Base-by-base conservation (phyloP, 2,888 invertebrate species). In the Tetragonisca angustula region DNA sequence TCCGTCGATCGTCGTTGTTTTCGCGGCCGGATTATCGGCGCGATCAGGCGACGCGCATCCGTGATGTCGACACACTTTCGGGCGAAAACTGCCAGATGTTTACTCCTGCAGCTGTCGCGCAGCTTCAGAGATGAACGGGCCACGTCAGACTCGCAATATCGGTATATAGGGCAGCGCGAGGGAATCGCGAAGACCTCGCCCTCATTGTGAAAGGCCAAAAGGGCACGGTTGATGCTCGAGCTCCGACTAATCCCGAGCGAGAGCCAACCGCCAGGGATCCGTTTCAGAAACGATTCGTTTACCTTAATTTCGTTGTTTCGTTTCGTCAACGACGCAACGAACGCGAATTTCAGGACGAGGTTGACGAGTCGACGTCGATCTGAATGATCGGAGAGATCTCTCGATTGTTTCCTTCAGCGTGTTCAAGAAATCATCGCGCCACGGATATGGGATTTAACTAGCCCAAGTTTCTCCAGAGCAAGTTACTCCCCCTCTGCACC, bases 151-250 rank as follows among this genome's bases (percentile, higher is more conserved):
- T 67, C 52, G 72, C n/a, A 69, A 82, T 82, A 82, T 71, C 72
- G 77, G 74, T 70, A 79, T 81, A 87, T 83, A 73, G 86, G 75
- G 76, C 81, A 86, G 69, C 64, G 43, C 50, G 69, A 69, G 69
- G 77, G 80, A 77, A 72, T 85, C 70, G 77, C 76, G 50, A 73
- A 71, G 89, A 87, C 81, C 87, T 88, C 88, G 86, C 78, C 78
- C 77, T 68, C 71, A 74, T 79, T 81, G 74, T 76, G 75, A 83
- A 88, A 84, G 81, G 79, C 85, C 85, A 82, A 82, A 82, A 87
- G 84, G 82, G 76, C 82, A 77, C n/a, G 52, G 43, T 43, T 24
- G 56, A 27, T 11, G 17, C 49, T 2, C 19, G 17, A 0, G 9
- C 9, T 9, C 9, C 50, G 24, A n/a, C 52, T 32, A 50, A 54